Evolutionary conservation across 2,888 invertebrate genomes (phyloP).

Genomic region (Leptinotarsa rubiginosa): DNA sequence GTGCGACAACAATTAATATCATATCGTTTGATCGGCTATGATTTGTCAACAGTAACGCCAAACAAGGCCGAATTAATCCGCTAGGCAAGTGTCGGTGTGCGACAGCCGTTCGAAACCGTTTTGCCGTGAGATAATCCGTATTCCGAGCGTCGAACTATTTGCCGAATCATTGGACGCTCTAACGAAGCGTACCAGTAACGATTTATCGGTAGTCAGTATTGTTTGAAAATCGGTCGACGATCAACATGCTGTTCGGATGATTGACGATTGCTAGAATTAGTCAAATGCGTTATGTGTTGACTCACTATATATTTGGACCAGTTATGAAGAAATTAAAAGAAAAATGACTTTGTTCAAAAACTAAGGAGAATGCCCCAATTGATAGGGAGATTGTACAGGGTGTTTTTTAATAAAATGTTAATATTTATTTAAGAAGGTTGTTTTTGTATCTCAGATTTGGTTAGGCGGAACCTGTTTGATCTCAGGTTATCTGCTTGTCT

Average conservation of each 20-base stretch:
- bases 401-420: no score
- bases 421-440: no score
- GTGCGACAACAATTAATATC: constrained; percentile 17
- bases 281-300: background rate
- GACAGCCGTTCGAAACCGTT: constrained; percentile 39
- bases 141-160: constrained; percentile 41
- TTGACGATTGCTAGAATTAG: constrained; percentile 28
- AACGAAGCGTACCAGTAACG: constrained; percentile 35
- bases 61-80: constrained; percentile 40
- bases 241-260: constrained; percentile 34
- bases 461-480: no score
- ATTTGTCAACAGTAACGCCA: constrained; percentile 31
- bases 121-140: constrained; percentile 43
- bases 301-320: no score
- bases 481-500: no score
- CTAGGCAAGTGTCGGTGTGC: constrained; percentile 25
- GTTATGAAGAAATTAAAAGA: background rate
- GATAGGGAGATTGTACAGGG: no score
- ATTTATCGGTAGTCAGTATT: constrained; percentile 37
- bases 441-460: no score
- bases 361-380: no score
- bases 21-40: constrained; percentile 18
- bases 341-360: background rate
- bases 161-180: constrained; percentile 41
- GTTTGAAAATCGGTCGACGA: constrained; percentile 27